phyloP scores from a whole-genome alignment of 2,797 vertebrate species.

The Hirundo rustica region DNA sequence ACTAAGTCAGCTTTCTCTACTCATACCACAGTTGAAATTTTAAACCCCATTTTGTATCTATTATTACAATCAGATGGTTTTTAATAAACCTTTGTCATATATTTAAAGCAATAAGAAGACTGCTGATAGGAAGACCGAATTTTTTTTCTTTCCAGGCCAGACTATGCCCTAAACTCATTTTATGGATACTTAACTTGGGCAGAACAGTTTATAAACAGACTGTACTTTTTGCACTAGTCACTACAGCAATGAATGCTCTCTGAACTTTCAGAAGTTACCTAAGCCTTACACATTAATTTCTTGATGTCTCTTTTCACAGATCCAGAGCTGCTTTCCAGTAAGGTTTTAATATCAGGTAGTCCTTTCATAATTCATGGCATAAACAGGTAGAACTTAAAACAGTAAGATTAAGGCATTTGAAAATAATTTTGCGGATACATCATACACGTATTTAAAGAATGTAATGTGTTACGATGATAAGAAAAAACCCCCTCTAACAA shows the following conservation, averaged over 20 bases:
- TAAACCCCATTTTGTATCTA: background rate
- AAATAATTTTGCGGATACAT: background rate
- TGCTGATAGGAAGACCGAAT: background rate
- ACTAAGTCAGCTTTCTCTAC: background rate
- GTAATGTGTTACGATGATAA: background rate
- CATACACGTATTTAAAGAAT: background rate
- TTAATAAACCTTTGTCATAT: background rate
- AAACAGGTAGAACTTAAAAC: background rate
- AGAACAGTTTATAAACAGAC: background rate
- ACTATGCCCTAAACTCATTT: background rate
- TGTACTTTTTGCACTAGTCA: background rate
- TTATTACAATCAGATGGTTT: background rate
- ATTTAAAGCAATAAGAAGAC: background rate
- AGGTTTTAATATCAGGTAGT: background rate
- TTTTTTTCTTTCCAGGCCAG: background rate
- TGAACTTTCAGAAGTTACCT: background rate
- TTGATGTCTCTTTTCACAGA: background rate
- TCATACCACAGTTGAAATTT: background rate
- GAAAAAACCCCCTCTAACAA: background rate
- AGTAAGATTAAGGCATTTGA: background rate
- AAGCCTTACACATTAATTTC: background rate
- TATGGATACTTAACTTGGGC: background rate
- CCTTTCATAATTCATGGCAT: background rate
- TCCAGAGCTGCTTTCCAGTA: background rate
- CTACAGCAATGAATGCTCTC: background rate